phyloP scores from a whole-genome alignment of 1,140 invertebrate genomes.

The Adoxophyes honmai region DNA sequence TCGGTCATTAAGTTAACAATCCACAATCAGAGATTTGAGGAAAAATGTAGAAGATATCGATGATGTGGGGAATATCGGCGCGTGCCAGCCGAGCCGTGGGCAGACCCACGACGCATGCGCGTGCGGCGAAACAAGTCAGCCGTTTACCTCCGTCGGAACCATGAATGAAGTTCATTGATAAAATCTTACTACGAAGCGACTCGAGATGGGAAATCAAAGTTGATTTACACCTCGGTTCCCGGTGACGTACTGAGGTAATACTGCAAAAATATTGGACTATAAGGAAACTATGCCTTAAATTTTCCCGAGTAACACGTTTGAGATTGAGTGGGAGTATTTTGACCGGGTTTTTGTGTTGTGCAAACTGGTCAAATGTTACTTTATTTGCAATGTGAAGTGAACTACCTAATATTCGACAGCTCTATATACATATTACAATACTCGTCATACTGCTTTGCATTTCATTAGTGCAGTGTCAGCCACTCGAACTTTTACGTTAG shows the following conservation, averaged over 20 bases:
- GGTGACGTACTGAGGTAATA: neutral
- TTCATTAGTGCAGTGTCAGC: too few relatives aligned
- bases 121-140: neutral
- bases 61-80: neutral
- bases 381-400: too few relatives aligned
- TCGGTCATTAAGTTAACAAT: too few relatives aligned
- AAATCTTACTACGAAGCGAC: neutral
- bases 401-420: too few relatives aligned
- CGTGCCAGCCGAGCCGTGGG: neutral
- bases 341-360: conserved; percentile 11
- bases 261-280: too few relatives aligned
- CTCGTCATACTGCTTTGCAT: too few relatives aligned
- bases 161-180: conserved; percentile 3
- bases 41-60: too few relatives aligned
- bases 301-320: conserved; percentile 1
- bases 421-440: too few relatives aligned
- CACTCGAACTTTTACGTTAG: too few relatives aligned
- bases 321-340: neutral
- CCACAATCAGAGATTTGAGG: too few relatives aligned
- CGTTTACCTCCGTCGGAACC: neutral
- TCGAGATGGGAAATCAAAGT: neutral
- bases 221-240: neutral
- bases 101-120: neutral
- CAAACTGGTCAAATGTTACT: neutral
- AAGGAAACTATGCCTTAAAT: conserved; percentile 1